A percentile compares a stretch with the other conserved stretches of the same genome.
Evolutionary conservation across 1,140 invertebrate genomes (phyloP).

Genomic region (Caenorhabditis brenneri): DNA sequence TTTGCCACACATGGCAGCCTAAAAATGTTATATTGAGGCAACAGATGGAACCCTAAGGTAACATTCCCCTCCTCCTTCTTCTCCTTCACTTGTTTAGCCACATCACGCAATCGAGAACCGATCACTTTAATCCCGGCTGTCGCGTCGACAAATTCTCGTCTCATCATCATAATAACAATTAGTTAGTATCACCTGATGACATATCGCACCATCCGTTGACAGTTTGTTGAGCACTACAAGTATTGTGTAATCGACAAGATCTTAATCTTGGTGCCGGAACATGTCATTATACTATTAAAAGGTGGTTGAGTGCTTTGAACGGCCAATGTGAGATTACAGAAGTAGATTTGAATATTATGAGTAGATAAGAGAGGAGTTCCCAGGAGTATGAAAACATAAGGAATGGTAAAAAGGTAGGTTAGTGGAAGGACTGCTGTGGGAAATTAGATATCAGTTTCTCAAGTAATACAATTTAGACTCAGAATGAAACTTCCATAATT

Average conservation of each 20-base stretch:
- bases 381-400: no score
- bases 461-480: no score
- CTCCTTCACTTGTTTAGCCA: not conserved
- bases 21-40: slow-evolving; percentile 22
- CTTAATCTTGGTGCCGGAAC: not conserved
- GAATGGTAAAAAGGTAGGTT: no score
- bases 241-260: slow-evolving; percentile 17
- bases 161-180: slow-evolving; percentile 23
- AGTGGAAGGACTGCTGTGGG: no score
- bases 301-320: slow-evolving; percentile 25
- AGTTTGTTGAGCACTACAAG: slow-evolving; percentile 34
- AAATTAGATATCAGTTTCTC: no score
- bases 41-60: slow-evolving; percentile 31
- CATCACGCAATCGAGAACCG: slow-evolving; percentile 39
- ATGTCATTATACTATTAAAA: slow-evolving; percentile 6
- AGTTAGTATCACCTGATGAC: slow-evolving; percentile 34
- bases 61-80: not conserved
- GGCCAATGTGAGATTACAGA: not conserved
- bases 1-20: not conserved
- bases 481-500: no score
- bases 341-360: slow-evolving; percentile 25
- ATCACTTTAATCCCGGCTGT: slow-evolving; percentile 40
- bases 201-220: slow-evolving; percentile 39
- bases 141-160: not conserved
- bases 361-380: no score